A percentile compares a stretch with the other conserved stretches of the same genome.
phyloP scores from a whole-genome alignment of 2,113 vertebrate genomes.

The Forbesichthys agassizii region DNA sequence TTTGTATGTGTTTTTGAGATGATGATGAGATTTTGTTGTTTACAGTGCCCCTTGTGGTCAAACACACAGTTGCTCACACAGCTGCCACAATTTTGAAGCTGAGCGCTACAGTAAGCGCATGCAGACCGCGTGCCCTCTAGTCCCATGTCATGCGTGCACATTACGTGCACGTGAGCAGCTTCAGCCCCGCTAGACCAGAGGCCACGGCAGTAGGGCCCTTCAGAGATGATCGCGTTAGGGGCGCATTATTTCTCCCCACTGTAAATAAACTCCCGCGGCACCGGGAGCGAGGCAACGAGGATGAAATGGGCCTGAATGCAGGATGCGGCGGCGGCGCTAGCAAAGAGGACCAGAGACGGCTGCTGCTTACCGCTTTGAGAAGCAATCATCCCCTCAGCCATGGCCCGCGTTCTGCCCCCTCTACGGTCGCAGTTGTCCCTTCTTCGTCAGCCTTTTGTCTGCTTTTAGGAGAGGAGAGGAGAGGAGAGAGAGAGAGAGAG shows the following conservation, averaged over 20 bases:
- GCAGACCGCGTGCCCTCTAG: neutral
- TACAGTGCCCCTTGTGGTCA: neutral
- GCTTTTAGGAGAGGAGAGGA: slow-evolving; percentile 18
- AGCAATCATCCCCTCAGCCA: slow-evolving; percentile 76
- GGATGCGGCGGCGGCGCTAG: slow-evolving; percentile 2
- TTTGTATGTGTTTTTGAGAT: neutral
- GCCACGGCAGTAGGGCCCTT: neutral
- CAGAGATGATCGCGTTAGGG: neutral
- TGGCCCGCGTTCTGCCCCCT: slow-evolving; percentile 46
- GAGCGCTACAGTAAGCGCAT: too few relatives aligned
- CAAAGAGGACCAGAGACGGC: slow-evolving; percentile 26
- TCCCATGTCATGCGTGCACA: slow-evolving; percentile 5
- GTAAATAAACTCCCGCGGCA: slow-evolving; percentile 4
- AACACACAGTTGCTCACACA: too few relatives aligned
- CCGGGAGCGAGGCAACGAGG: slow-evolving; percentile 12
- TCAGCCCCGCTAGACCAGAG: slow-evolving; percentile 5
- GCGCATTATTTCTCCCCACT: neutral
- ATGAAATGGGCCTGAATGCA: slow-evolving; percentile 35
- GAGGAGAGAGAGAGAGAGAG: slow-evolving; percentile 25
- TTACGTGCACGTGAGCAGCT: slow-evolving; percentile 7
- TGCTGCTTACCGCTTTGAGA: slow-evolving; percentile 77
- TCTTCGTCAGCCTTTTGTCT: slow-evolving; percentile 53
- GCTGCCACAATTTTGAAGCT: too few relatives aligned
- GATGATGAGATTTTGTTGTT: neutral
- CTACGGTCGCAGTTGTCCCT: slow-evolving; percentile 31